Evolutionary conservation across 2,888 invertebrate species (phyloP), one percentile per base, ranked within the genome.

Genomic region (Heterodera filipjevi): DNA sequence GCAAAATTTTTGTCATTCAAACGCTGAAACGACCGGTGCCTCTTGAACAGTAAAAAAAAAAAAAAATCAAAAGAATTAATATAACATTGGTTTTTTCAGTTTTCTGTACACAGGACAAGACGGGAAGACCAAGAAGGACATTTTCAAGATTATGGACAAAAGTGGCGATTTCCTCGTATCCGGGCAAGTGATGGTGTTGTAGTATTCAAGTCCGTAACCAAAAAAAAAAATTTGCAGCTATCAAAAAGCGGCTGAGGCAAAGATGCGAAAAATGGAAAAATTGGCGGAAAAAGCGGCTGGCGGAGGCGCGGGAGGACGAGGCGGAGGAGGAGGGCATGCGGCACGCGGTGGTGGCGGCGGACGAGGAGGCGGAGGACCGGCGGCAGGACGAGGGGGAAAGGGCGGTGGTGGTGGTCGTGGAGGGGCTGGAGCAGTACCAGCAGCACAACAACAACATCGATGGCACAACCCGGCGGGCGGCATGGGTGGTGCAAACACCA

Each of bases 11-110:
- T 89, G 98, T 99, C 0, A 95, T 99, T 19, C 95, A 94, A 80
- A 99, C 99, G 0, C 91, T 92, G 0, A 94, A 95, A 87, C 92
- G 99, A 77, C 99, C 99, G 0, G 95, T 99, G 0, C 99, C 99
- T 0, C 91, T 99, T 66, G 94, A 96, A 88, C 98, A 99, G 90
- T 95, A 59, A n/a, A 27, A 27, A 27, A 5, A 27, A 6, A 6
- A 12, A 39, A 0, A 1, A 27, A 22, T 59, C 8, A 10, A 27
- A 27, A 27, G 6, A 5, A 0, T 59, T 22, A 59, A 59, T 27
- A 27, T 27, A 3, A 6, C 10, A 27, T 59, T 27, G 10, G 6
- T 27, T 59, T 59, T 59, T 27, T 27, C 10, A 59, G 59, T 12
- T 59, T 93, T 90, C 91, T 99, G 19, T 89, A 89, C 78, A 86